phyloP scores from a whole-genome alignment of 2,113 vertebrate genomes.

The Oplegnathus fasciatus region DNA sequence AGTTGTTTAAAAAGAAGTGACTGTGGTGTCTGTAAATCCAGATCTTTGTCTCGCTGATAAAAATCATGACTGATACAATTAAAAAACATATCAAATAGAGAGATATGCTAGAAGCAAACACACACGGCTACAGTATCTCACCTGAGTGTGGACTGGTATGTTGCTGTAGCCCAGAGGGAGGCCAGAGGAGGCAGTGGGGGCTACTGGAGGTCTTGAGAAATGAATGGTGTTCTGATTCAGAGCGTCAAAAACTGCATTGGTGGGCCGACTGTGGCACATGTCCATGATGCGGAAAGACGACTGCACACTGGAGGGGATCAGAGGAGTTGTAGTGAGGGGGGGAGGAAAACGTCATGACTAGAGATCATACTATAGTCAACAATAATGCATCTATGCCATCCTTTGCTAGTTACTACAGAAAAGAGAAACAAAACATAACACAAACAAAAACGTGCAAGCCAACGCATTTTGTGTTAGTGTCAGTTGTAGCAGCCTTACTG shows the following conservation, averaged over 20 bases:
- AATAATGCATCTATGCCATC: background rate
- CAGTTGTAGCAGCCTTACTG: slow-evolving; percentile 85
- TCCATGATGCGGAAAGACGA: slow-evolving; percentile 99
- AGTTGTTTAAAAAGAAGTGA: background rate
- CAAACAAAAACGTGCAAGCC: background rate
- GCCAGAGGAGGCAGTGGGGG: slow-evolving; percentile 85
- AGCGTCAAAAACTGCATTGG: slow-evolving; percentile 84
- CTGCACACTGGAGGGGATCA: slow-evolving; percentile 87
- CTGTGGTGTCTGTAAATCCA: background rate
- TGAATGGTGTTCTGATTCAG: slow-evolving; percentile 93
- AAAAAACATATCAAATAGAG: background rate
- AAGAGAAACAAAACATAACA: background rate
- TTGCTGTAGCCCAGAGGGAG: slow-evolving; percentile 91
- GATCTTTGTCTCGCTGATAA: background rate
- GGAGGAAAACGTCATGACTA: background rate
- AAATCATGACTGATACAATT: background rate
- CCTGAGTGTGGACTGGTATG: slow-evolving; percentile 93
- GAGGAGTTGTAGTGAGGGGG: background rate
- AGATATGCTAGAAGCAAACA: background rate
- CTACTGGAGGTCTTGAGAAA: slow-evolving; percentile 89
- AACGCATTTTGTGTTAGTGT: background rate
- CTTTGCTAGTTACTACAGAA: background rate
- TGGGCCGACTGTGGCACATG: slow-evolving; percentile 90
- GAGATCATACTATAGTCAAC: background rate
- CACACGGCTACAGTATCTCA: slow-evolving; percentile 61